Conservation (phyloP, 35 echinoderm and acorn worm genomes). For the Eucidaris tribuloides region DNA sequence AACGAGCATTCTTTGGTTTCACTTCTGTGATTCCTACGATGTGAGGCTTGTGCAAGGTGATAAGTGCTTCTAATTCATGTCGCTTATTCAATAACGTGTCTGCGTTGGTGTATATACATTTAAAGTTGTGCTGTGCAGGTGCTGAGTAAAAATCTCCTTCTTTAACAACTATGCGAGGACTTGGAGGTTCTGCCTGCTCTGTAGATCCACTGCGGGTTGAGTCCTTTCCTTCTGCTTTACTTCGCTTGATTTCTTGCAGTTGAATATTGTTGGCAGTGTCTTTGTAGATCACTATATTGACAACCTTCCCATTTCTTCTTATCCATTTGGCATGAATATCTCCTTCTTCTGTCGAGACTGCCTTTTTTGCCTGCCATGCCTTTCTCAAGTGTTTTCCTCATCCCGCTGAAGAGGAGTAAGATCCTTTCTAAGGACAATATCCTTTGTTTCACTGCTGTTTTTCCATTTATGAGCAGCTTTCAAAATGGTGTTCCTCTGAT, state of each 20-base stretch:
- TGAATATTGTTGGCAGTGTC: not conserved
- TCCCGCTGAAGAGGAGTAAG: not conserved
- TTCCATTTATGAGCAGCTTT: constrained; percentile 5
- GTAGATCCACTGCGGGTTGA: not conserved
- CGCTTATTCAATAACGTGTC: not conserved
- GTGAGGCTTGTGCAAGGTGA: not conserved
- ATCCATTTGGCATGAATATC: constrained; percentile 29
- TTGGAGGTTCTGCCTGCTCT: not conserved
- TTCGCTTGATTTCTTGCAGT: too few relatives aligned
- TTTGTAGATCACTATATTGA: constrained; percentile 11
- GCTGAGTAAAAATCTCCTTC: not conserved
- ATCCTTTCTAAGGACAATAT: not conserved
- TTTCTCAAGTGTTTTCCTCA: not conserved
- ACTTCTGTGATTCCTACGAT: constrained; percentile 26
- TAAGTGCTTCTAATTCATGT: not conserved
- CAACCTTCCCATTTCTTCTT: constrained; percentile 21
- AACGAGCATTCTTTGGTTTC: constrained; percentile 1
- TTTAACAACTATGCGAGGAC: not conserved
- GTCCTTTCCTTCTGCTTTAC: too few relatives aligned
- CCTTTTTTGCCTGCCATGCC: not conserved
- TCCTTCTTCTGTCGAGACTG: not conserved
- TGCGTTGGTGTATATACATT: constrained; percentile 27
- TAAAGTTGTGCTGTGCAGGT: constrained; percentile 6
- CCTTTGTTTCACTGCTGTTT: not conserved
- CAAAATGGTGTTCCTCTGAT: not conserved